These are phyloP conservation scores for Gopherus evgoodei DNA, from an alignment of 2,113 vertebrate genomes.

Conservation along the genomic window DNA sequence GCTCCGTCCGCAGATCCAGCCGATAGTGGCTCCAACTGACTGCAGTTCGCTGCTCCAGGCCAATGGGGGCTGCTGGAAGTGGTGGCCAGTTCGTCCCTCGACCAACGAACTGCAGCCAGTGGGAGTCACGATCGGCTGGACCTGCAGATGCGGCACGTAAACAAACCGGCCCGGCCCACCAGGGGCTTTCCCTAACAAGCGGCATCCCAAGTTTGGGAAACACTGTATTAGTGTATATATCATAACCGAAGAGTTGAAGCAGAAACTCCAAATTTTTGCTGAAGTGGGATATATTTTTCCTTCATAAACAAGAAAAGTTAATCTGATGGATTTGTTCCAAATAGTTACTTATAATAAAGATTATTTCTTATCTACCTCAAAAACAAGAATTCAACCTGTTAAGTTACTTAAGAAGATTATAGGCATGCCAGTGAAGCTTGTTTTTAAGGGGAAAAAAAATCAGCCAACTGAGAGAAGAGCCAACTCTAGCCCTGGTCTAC, in stretches of 20 bases:
- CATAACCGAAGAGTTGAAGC: neutral
- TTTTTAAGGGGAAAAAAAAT: neutral
- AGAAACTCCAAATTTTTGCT: neutral
- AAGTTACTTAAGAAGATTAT: neutral
- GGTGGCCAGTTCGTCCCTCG: too few species aligned
- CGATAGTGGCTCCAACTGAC: too few species aligned
- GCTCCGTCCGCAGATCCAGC: too few species aligned
- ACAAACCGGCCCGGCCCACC: too few species aligned
- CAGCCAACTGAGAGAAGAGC: neutral
- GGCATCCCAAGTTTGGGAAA: too few species aligned
- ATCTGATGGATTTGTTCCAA: neutral
- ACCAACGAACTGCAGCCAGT: too few species aligned
- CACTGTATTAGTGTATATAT: neutral
- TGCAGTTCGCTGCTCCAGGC: too few species aligned
- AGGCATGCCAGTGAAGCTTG: neutral
- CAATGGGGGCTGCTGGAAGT: too few species aligned
- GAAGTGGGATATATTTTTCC: neutral
- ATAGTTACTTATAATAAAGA: neutral
- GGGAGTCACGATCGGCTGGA: too few species aligned
- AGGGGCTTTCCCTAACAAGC: too few species aligned
- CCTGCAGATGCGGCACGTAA: too few species aligned
- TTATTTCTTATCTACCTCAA: neutral
- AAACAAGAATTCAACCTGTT: neutral
- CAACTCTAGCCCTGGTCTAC: neutral
- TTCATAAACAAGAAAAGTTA: neutral